A percentile compares a stretch with the other conserved stretches of the same genome.
These are phyloP conservation scores for Brachionus rubens DNA, from an alignment of 1,140 invertebrate genomes.

Conservation along the genomic window DNA sequence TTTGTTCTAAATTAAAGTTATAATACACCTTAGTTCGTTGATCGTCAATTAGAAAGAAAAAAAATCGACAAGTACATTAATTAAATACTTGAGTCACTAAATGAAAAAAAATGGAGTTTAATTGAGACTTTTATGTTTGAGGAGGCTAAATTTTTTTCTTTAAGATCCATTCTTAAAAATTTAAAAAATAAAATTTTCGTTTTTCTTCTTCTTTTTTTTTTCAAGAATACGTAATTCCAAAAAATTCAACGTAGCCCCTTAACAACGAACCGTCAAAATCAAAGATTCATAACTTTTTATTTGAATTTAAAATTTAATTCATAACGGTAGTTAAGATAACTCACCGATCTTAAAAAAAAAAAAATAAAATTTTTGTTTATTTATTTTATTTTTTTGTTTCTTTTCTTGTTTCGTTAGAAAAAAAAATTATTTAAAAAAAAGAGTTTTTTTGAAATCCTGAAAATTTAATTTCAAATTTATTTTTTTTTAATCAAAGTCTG, in stretches of 20 bases:
- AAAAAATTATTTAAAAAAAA: no score
- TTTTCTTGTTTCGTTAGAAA: neutral
- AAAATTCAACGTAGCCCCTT: slow-evolving; percentile 24
- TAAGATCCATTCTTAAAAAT: neutral
- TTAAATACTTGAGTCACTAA: slow-evolving; percentile 23
- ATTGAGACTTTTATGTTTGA: neutral
- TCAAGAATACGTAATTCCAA: neutral
- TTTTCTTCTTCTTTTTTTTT: no score
- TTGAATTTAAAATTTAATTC: slow-evolving; percentile 36
- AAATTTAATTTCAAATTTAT: no score
- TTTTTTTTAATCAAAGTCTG: no score
- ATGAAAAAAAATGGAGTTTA: neutral
- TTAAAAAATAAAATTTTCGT: slow-evolving; percentile 2
- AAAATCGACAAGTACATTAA: slow-evolving; percentile 34
- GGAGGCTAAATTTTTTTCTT: neutral
- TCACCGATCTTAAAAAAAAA: slow-evolving; percentile 14
- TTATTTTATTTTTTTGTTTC: neutral
- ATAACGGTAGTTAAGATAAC: slow-evolving; percentile 40
- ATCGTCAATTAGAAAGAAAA: neutral
- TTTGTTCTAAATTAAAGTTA: no score
- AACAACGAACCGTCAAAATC: slow-evolving; percentile 40
- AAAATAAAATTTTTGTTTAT: slow-evolving; percentile 30
- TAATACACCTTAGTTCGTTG: neutral
- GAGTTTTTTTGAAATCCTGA: no score
- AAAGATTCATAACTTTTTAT: slow-evolving; percentile 23